Evolutionary conservation across 2,888 invertebrate genomes (phyloP).

Genomic region (Polydrusus tereticollis): DNA sequence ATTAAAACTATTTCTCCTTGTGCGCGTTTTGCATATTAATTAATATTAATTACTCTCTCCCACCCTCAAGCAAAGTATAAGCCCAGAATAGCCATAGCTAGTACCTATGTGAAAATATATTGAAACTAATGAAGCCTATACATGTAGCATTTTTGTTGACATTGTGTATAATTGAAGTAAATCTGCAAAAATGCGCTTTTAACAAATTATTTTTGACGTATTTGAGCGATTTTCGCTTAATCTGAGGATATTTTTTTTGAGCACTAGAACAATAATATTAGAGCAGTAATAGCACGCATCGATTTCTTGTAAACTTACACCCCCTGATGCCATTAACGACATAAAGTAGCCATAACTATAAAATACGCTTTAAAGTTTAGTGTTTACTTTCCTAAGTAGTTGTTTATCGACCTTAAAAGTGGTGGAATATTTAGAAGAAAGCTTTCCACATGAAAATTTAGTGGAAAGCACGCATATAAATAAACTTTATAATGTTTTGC

Average conservation of each 20-base stretch:
- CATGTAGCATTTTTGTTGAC: too few relatives aligned
- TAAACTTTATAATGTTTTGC: neutral
- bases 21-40: too few relatives aligned
- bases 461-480: neutral
- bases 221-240: too few relatives aligned
- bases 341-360: constrained; percentile 10
- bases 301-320: constrained; percentile 7
- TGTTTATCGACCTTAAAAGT: neutral
- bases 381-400: constrained; percentile 4
- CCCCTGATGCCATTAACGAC: constrained; percentile 9
- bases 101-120: too few relatives aligned
- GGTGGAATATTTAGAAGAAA: constrained; percentile 1
- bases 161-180: too few relatives aligned
- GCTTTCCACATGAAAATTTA: neutral
- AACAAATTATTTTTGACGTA: too few relatives aligned
- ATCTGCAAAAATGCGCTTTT: too few relatives aligned
- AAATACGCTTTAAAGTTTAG: constrained; percentile 10
- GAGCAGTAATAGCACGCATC: neutral
- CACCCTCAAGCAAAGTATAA: too few relatives aligned
- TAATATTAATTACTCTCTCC: too few relatives aligned
- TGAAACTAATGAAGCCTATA: too few relatives aligned
- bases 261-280: neutral
- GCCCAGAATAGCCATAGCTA: too few relatives aligned
- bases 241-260: neutral
- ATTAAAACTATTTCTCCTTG: too few relatives aligned